Evolutionary conservation across 2,113 vertebrate genomes (phyloP).

Genomic region (Redunca redunca): DNA sequence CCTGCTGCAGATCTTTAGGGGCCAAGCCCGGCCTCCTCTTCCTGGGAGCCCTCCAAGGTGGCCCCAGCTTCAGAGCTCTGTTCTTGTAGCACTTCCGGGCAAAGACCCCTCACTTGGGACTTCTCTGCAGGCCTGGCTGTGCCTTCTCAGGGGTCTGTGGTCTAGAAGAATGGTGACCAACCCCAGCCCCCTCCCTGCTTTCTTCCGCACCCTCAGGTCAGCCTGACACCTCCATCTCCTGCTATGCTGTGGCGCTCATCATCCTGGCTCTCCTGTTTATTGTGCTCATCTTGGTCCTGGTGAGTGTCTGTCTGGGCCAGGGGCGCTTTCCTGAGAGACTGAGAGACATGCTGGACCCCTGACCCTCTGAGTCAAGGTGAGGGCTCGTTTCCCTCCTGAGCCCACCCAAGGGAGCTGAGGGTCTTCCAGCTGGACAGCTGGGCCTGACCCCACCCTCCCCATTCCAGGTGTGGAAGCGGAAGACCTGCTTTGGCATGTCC

Average conservation of each 20-base stretch:
- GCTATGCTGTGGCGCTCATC: neutral
- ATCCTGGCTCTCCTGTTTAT: neutral
- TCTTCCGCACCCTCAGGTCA: neutral
- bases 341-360: neutral
- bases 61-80: too few relatives aligned
- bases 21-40: neutral
- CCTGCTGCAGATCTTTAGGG: neutral
- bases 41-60: neutral
- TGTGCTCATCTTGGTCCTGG: neutral
- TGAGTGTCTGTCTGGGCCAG: neutral
- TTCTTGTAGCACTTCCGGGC: neutral
- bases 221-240: neutral
- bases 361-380: neutral
- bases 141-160: neutral
- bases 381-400: neutral
- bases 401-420: neutral
- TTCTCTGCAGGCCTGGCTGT: neutral
- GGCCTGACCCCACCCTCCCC: neutral
- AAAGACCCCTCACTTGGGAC: neutral
- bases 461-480: neutral
- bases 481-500: neutral
- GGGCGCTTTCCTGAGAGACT: neutral
- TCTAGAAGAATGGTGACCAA: too few relatives aligned
- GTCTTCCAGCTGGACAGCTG: neutral
- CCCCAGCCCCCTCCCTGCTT: neutral